Evolutionary conservation across 2,113 vertebrate species (phyloP), one percentile per base, ranked within the genome.

Genomic region (Craseonycteris thonglongyai): DNA sequence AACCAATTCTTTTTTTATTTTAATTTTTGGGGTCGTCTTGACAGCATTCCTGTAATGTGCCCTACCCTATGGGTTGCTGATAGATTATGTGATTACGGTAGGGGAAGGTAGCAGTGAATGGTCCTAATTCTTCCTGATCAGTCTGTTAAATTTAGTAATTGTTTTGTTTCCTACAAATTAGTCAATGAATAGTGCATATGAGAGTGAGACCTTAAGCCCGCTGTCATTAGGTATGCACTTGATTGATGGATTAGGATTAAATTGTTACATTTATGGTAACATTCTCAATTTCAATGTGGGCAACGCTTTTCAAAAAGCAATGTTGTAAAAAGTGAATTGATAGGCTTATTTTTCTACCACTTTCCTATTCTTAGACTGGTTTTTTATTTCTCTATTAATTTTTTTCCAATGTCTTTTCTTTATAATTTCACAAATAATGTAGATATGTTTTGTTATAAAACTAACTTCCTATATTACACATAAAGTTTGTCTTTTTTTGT

Each of bases 321-420:
- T 16, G 30, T 93, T 96, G 22, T 63, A 56, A 74, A 81, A 54
- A 26, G 45, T n/a, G 47, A 90, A 75, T 75, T 6, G 47, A 21
- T 30, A 78, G 18, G 51, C 51, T 90, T 51, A 4, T 19, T 88
- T 80, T 74, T 58, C 38, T 65, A 12, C 47, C 2, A 5, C 3
- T 89, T 95, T 93, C 30, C 3, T 81, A 33, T 89, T 95, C 47
- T 82, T 78, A 71, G 56, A 30, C 12, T 94, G 5, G 47, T 89
- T 75, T 58, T 8, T 68, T 59, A 28, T 88, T 87, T 90, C n/a
- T n/a, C 38, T 33, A 8, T 47, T 93, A 11, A 56, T 88, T 92
- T 93, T 74, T 82, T 78, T 92, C 72, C 21, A 81, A 22, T 35
- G 33, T 66, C 61, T 76, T 95, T 96, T 88, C 66, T 75, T 79